Evolutionary conservation across 92 coral and sea anemone genomes (phyloP), one percentile per base, ranked within the genome.

Genomic region (Zoanthus solanderi): DNA sequence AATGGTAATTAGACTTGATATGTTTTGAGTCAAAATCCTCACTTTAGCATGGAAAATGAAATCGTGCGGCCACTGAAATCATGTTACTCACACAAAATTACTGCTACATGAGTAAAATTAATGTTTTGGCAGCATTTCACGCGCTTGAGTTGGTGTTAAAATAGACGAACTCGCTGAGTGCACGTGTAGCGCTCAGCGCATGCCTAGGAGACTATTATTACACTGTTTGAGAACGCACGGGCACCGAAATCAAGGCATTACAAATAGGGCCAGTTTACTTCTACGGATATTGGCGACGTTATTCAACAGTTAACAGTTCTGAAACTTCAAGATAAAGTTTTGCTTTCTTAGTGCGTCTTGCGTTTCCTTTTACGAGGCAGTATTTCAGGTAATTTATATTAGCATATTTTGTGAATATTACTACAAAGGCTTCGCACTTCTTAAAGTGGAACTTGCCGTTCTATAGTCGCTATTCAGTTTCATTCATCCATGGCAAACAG

Each of bases 121-220:
- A 30, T 13, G 47, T 18, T 30, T 81, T 66, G 85, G 75, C 75
- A 68, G 53, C 75, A 23, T 46, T 45, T 66, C 58, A 66, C 18
- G 72, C 34, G 60, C 5, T 9, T 11, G 13, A 34, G 72, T 53
- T 79, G 66, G 84, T 31, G 71, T 58, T 34, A 16, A 44, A 66
- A 65, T 44, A 37, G 57, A 68, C 47, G 28, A 32, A 81, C 28
- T 81, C 23, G 75, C 48, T 63, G 56, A 81, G 61, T 81, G 85
- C 85, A 81, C 85, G 85, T 81, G 85, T 81, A 46, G 5, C 61
- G 75, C 85, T 81, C 85, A 42, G 85, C 85, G 85, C 85, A 81
- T 81, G 85, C 85, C 85, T 81, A 45, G 75, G 75, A 73, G 85
- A 81, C 85, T 81, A 65, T 47, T 81, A 66, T 81, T 81, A 66